phyloP scores from a whole-genome alignment of 2,113 vertebrate genomes.

The Melanotaenia duboulayi region DNA sequence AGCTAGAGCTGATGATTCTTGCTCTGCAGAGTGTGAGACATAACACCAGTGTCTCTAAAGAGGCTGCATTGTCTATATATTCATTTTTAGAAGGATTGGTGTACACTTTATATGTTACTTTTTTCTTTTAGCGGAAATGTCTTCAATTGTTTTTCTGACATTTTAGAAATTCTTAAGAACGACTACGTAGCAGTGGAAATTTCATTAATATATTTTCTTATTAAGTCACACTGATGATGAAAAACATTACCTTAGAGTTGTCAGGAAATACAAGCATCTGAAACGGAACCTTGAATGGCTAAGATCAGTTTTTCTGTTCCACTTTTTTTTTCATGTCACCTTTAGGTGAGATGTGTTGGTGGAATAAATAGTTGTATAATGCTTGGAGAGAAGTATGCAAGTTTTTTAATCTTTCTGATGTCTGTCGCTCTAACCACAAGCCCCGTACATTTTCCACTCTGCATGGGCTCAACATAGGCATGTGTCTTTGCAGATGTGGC shows the following conservation, averaged over 20 bases:
- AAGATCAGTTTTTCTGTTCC: constrained; percentile 36
- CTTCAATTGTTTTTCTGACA: not conserved
- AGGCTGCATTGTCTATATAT: too few species aligned
- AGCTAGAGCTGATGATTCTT: not conserved
- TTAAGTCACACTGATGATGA: constrained; percentile 8
- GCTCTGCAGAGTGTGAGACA: not conserved
- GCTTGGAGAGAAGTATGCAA: constrained; percentile 28
- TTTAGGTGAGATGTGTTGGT: constrained; percentile 37
- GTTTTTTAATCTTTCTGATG: constrained; percentile 49
- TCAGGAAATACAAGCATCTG: constrained; percentile 43
- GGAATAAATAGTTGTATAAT: constrained; percentile 50
- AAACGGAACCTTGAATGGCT: not conserved
- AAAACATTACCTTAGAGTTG: constrained; percentile 8
- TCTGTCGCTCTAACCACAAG: constrained; percentile 80
- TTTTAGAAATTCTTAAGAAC: not conserved
- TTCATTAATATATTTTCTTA: not conserved
- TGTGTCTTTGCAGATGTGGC: constrained; percentile 16
- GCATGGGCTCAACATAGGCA: constrained; percentile 18
- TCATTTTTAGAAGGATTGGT: too few species aligned
- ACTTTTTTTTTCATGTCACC: constrained; percentile 39
- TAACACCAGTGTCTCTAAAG: too few species aligned
- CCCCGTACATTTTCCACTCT: constrained; percentile 72
- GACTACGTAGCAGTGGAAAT: not conserved
- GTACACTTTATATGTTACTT: too few species aligned
- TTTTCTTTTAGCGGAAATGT: not conserved